Base-by-base conservation (phyloP, 2,797 vertebrate species). In the Psittacula echo region DNA sequence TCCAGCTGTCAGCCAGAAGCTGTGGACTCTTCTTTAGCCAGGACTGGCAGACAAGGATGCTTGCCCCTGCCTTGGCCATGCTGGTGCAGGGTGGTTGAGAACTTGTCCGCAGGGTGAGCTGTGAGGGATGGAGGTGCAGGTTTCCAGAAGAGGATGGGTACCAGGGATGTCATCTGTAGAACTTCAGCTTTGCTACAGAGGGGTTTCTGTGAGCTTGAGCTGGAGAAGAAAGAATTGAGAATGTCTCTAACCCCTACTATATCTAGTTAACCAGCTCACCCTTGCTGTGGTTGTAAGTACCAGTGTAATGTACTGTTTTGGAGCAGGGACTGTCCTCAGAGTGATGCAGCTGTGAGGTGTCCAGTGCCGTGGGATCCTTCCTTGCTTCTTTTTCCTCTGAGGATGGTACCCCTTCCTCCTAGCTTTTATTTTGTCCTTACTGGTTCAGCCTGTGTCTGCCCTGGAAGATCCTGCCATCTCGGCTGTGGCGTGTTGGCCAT, bases 401-500 rank as follows among this genome's bases (percentile, higher is more conserved):
- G 48, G 62, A 18, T 34, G 42, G 16, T 27, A 8, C 3, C 2
- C 23, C 4, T 77, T 51, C 30, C 47, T 56, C 41, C 29, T 15
- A 14, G 32, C 22, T 74, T 48, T n/a, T 53, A 5, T 54, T 81
- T 65, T 42, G 23, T 22, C 72, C 19, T 23, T 18, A 7, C 32
- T 34, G 8, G 19, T 67, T 54, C 50, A 47, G 54, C 24, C n/a
- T 23, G 10, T 6, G 13, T 64, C 44, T 60, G 24, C 17, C 61
- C 34, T 77, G 71, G 50, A n/a, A 45, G 66, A 45, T 61, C 27
- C 19, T 42, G 37, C 44, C 22, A 1, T 44, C 47, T 71, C 0
- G 0, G 5, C 60, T 45, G 23, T n/a, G 26, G 5, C 3, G 2
- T 29, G 2, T 30, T 1, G 2, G 42, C 6, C 37, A 22, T 1